Evolutionary conservation across 2,797 vertebrate species (phyloP), one percentile per base, ranked within the genome.

Genomic region (Pristis pectinata): DNA sequence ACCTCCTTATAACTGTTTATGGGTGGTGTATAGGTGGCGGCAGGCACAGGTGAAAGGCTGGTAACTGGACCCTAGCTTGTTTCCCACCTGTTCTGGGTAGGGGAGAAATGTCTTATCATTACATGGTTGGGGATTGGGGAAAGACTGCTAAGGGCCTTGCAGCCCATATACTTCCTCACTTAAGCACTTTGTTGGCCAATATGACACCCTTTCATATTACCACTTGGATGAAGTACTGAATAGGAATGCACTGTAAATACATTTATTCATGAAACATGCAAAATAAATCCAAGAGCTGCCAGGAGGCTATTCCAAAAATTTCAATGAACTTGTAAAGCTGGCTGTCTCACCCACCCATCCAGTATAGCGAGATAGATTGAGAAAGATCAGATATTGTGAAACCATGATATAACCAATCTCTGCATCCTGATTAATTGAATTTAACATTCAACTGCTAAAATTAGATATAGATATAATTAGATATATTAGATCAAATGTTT

Each of bases 401-500:
- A 64, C 10, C 13, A n/a, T 34, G 15, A 59, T 1, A 7, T 64
- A 15, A 91, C 59, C 10, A 59, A 8, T 0, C n/a, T 61, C 24
- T 67, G 17, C 22, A 61, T 37, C 64, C 87, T 67, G n/a, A 64
- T 37, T 91, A 24, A 6, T 93, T 72, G 27, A 72, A 72, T 70
- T 53, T 49, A 93, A 72, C 11, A 53, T 30, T 44, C 41, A 93
- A 15, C 8, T 7, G 24, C 91, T 30, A 49, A 70, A 93, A 72
- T 41, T 49, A 3, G 30, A 49, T 30, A 27, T 44, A 22, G 89
- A 44, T n/a, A n/a, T n/a, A n/a, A n/a, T n/a, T n/a, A 49, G 67
- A n/a, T n/a, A n/a, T n/a, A n/a, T 17, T 44, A 93, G 91, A 93
- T 67, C 64, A 93, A 93, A 72, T 24, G 49, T 24, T n/a, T 64